These are phyloP conservation scores for Perodicticus potto DNA, from an alignment of 2,797 vertebrate species.

Conservation along the genomic window DNA sequence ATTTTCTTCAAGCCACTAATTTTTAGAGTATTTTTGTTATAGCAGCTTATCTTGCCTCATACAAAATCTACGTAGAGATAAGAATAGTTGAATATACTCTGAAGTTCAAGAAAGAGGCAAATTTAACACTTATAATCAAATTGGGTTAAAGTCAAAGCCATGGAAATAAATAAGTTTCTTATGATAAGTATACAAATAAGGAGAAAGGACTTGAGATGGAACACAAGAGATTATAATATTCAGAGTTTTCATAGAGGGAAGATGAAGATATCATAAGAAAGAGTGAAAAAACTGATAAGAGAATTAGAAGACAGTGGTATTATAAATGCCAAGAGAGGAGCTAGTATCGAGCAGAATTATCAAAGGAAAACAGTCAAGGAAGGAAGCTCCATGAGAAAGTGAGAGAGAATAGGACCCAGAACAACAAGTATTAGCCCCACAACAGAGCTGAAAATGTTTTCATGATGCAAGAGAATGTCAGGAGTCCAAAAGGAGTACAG, in stretches of 20 bases:
- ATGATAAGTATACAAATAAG: conserved; percentile 8
- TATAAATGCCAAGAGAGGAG: background rate
- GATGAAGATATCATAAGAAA: background rate
- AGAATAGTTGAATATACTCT: background rate
- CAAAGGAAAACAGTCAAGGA: background rate
- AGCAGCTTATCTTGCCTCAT: background rate
- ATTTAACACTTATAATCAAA: conserved; percentile 19
- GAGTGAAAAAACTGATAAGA: background rate
- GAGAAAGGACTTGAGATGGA: background rate
- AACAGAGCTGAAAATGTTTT: background rate
- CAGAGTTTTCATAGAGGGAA: conserved; percentile 3
- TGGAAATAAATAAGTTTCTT: background rate
- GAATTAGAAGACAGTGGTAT: background rate
- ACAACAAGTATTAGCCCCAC: background rate
- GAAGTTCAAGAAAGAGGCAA: background rate
- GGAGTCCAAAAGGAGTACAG: background rate
- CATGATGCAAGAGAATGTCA: background rate
- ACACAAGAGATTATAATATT: background rate
- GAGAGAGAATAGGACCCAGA: background rate
- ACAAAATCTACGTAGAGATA: background rate
- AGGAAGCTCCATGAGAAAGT: background rate
- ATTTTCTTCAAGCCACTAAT: background rate
- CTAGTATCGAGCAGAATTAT: background rate
- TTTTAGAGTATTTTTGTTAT: conserved; percentile 24
- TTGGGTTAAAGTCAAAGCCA: background rate